phyloP scores from a whole-genome alignment of 1,140 invertebrate genomes.

The Coboldia fuscipes region DNA sequence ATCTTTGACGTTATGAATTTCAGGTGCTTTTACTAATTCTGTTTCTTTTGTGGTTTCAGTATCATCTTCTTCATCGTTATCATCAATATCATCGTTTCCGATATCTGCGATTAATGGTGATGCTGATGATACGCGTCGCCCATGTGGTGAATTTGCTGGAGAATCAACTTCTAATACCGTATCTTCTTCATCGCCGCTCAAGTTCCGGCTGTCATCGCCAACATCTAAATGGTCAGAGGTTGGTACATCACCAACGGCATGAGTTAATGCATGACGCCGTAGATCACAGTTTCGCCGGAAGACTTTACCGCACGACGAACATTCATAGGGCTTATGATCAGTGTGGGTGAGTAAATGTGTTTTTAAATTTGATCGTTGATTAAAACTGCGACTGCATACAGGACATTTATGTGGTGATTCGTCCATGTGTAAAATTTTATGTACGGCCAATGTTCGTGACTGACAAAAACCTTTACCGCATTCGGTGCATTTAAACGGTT shows the following conservation, averaged over 20 bases:
- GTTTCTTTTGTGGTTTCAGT: too few species aligned
- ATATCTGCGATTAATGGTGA: conserved; percentile 23
- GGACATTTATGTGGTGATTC: conserved; percentile 83
- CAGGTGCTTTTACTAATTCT: too few species aligned
- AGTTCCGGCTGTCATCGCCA: conserved; percentile 31
- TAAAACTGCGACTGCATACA: conserved; percentile 71
- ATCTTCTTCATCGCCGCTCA: conserved; percentile 30
- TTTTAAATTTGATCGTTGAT: conserved; percentile 79
- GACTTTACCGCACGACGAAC: conserved; percentile 71
- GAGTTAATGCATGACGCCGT: conserved; percentile 60
- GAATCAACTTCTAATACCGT: conserved; percentile 31
- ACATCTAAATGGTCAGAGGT: conserved; percentile 36
- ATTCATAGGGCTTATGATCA: conserved; percentile 86
- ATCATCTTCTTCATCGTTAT: too few species aligned
- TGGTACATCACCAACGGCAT: conserved; percentile 61
- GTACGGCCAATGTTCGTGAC: conserved; percentile 76
- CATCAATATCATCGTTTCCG: conserved; percentile 3
- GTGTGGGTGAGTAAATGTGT: conserved; percentile 89
- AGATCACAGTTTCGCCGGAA: conserved; percentile 71
- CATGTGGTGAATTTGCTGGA: conserved; percentile 29
- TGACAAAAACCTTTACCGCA: conserved; percentile 96
- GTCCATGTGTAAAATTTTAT: conserved; percentile 82
- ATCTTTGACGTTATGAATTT: conserved; percentile 6
- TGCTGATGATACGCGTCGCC: conserved; percentile 23
- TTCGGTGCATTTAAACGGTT: conserved; percentile 88